phyloP scores from a whole-genome alignment of 2,888 invertebrate genomes.

The Drosophila anomelani region DNA sequence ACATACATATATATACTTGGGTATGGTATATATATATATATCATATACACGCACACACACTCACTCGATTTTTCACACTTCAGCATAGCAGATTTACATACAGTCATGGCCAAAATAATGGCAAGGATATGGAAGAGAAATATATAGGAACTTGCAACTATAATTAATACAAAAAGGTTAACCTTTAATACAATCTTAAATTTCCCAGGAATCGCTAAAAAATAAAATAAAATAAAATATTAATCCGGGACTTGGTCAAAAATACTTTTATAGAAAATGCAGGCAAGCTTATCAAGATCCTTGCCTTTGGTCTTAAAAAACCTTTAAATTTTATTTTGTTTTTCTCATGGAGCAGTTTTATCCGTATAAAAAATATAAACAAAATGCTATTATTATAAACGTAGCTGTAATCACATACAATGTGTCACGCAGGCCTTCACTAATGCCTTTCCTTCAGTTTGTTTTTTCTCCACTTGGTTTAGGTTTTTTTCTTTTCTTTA shows the following conservation, averaged over 20 bases:
- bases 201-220: neutral
- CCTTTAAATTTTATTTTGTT: neutral
- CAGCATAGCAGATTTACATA: constrained; percentile 9
- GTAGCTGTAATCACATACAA: constrained; percentile 8
- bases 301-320: neutral
- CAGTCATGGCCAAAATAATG: neutral
- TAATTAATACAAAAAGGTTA: too few species aligned
- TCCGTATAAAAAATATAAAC: neutral
- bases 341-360: neutral
- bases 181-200: too few species aligned
- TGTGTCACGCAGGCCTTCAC: constrained; percentile 40
- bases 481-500: neutral
- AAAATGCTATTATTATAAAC: neutral
- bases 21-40: constrained; percentile 1
- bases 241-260: neutral
- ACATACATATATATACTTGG: neutral
- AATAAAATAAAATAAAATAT: neutral
- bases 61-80: constrained; percentile 9
- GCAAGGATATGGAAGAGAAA: too few species aligned
- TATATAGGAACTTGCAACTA: neutral
- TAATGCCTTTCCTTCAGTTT: constrained; percentile 22
- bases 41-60: constrained; percentile 8
- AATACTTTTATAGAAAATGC: too few species aligned
- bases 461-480: constrained; percentile 6
- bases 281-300: neutral